A percentile compares a stretch with the other conserved stretches of the same genome.
Evolutionary conservation across 2,888 invertebrate species (phyloP).

Genomic region (Rhyacophila evoluta): DNA sequence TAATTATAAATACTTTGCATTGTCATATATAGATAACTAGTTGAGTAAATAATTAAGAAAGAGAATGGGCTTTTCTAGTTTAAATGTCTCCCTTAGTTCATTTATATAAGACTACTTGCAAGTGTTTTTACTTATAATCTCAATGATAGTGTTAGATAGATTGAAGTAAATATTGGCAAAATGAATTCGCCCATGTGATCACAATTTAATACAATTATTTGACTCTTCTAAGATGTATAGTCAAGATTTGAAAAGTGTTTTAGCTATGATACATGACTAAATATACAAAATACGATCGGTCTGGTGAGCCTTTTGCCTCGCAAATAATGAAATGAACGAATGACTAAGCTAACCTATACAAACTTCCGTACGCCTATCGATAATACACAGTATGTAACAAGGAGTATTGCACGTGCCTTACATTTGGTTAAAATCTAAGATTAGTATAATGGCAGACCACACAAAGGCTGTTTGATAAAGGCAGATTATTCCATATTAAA

Average conservation of each 20-base stretch:
- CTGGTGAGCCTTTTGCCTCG: not conserved
- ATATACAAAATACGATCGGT: constrained; percentile 25
- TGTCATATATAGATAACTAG: no score
- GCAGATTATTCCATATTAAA: constrained; percentile 46
- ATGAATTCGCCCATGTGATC: no score
- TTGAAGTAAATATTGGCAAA: no score
- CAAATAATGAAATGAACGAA: constrained; percentile 32
- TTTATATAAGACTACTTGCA: no score
- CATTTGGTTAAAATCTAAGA: constrained; percentile 53
- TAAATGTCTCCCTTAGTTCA: no score
- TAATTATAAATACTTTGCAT: no score
- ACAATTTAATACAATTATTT: no score
- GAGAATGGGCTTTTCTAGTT: no score
- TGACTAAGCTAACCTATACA: constrained; percentile 26
- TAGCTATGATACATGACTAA: not conserved
- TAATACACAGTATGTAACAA: constrained; percentile 45
- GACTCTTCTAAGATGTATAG: no score
- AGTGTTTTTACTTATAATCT: no score
- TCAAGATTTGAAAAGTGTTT: not conserved
- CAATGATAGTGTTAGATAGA: no score
- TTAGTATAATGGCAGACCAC: constrained; percentile 54
- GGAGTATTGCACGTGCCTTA: constrained; percentile 55
- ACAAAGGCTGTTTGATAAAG: constrained; percentile 54
- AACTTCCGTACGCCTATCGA: constrained; percentile 21
- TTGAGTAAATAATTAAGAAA: no score